Evolutionary conservation across 2,113 vertebrate genomes (phyloP).

Genomic region (Proteles cristata): DNA sequence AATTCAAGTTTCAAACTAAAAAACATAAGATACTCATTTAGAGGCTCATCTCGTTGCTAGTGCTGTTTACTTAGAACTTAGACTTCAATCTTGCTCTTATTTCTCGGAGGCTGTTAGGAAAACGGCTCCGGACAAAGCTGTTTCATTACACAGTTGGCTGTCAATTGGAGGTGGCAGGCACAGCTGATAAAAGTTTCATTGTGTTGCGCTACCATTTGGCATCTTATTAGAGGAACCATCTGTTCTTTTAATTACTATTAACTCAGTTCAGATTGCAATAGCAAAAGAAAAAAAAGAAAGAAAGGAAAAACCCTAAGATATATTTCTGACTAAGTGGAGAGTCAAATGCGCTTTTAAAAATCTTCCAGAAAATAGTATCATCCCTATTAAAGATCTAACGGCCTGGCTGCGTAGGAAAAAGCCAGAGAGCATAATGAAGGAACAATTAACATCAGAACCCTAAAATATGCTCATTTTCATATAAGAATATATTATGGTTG

Average conservation of each 20-base stretch:
- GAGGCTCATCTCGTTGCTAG: background rate
- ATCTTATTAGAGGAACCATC: conserved; percentile 79
- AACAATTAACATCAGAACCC: conserved; percentile 73
- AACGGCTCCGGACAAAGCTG: background rate
- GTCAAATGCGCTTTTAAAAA: conserved; percentile 74
- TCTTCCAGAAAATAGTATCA: conserved; percentile 53
- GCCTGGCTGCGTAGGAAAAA: background rate
- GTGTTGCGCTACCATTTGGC: conserved; percentile 66
- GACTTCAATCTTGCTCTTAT: background rate
- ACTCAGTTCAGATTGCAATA: conserved; percentile 76
- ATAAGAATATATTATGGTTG: conserved; percentile 61
- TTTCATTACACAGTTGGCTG: background rate
- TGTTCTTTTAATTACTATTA: conserved; percentile 82
- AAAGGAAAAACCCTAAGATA: background rate
- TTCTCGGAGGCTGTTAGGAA: background rate
- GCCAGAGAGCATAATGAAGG: conserved; percentile 53
- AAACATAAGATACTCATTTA: background rate
- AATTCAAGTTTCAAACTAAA: background rate
- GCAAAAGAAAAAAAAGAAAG: background rate
- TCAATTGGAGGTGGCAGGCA: conserved; percentile 53
- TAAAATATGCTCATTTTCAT: conserved; percentile 71
- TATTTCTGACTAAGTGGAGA: conserved; percentile 77
- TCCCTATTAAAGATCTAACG: conserved; percentile 63
- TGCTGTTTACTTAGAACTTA: too few species aligned
- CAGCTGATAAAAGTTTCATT: conserved; percentile 71